Conservation (phyloP, 64 coral and sea anemone species). For the Astreopora myriophthalma region DNA sequence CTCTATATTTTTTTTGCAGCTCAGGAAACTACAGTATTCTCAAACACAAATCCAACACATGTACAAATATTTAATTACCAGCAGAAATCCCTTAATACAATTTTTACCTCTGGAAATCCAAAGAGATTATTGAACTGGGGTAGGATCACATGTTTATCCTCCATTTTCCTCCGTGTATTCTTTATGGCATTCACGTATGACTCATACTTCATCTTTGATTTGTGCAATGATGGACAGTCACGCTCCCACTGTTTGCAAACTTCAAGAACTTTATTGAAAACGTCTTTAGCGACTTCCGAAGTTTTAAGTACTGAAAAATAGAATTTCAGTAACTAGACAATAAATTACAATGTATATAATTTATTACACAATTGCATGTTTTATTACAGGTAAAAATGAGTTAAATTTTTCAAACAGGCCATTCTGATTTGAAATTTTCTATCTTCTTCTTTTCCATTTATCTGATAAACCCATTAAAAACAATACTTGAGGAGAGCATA, state of each 20-base stretch:
- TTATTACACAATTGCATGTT: no score
- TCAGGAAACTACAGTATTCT: no score
- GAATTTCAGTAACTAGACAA: not conserved
- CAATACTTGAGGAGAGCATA: no score
- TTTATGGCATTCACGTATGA: slow-evolving; percentile 83
- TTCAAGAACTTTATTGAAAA: slow-evolving; percentile 81
- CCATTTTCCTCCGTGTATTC: slow-evolving; percentile 97
- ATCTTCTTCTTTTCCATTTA: no score
- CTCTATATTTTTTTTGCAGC: no score
- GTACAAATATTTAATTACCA: no score
- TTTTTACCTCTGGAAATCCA: slow-evolving; percentile 83
- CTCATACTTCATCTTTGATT: slow-evolving; percentile 76
- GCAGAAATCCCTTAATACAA: no score
- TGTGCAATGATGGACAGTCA: slow-evolving; percentile 46
- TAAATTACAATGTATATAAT: no score
- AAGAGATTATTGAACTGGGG: slow-evolving; percentile 84
- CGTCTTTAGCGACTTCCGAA: slow-evolving; percentile 64
- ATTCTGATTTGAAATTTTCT: no score
- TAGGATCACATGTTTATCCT: slow-evolving; percentile 93
- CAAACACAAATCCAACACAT: not conserved
- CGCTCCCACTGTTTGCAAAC: slow-evolving; percentile 77
- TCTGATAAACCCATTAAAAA: no score
- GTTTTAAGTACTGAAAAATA: slow-evolving; percentile 59
- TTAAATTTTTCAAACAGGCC: no score
- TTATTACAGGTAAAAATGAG: not conserved